Evolutionary conservation across 2,113 vertebrate species (phyloP).

Genomic region (Neopipo cinnamomea): DNA sequence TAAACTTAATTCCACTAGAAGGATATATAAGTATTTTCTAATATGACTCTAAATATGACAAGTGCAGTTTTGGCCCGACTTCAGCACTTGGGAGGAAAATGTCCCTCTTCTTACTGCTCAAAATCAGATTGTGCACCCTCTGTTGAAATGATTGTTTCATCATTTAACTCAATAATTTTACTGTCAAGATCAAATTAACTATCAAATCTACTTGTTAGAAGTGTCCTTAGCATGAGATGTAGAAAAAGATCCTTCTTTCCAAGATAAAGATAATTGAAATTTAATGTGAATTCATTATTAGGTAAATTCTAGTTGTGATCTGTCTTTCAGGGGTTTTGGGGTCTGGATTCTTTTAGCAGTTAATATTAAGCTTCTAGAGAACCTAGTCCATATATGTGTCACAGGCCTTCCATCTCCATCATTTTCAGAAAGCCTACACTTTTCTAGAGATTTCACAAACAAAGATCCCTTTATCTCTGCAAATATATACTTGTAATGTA

Average conservation of each 20-base stretch:
- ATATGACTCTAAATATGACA: background rate
- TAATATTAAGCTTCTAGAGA: background rate
- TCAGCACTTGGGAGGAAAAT: background rate
- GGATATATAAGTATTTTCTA: background rate
- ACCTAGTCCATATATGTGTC: background rate
- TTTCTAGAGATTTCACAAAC: background rate
- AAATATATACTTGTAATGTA: background rate
- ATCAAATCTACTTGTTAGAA: background rate
- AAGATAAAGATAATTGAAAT: background rate
- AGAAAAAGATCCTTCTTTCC: background rate
- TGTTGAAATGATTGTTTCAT: background rate
- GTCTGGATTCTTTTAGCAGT: background rate
- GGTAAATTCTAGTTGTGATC: background rate
- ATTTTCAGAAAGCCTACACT: background rate
- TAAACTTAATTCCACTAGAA: background rate
- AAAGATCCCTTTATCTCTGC: background rate
- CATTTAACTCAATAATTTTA: background rate
- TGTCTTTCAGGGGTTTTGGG: background rate
- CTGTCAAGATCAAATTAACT: background rate
- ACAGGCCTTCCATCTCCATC: background rate
- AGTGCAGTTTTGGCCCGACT: background rate
- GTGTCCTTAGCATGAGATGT: background rate
- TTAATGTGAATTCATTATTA: background rate
- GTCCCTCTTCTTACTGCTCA: background rate
- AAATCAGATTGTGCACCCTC: background rate